Evolutionary conservation across 2,797 vertebrate species (phyloP), one percentile per base, ranked within the genome.

Genomic region (Sebastes matsubarae): DNA sequence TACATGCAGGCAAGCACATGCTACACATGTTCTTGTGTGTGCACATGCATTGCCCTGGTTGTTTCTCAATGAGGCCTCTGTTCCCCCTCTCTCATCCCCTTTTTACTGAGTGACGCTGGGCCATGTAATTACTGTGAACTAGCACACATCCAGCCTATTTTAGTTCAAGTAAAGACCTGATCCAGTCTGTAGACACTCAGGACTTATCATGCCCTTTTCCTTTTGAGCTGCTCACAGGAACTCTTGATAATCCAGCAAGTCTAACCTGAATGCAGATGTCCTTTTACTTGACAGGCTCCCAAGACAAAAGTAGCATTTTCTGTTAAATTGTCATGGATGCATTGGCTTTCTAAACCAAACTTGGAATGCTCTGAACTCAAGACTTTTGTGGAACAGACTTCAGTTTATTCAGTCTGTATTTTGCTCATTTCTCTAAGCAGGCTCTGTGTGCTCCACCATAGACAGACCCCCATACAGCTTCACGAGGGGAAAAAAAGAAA

Each of bases 61-160:
- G 68, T 80, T 77, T 73, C 34, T 89, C 70, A 88, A 79, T 87
- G 57, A 80, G 25, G 63, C 74, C 72, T 87, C 68, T 91, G 87
- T 87, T 87, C 58, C 25, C 14, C 60, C n/a, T 22, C 18, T 67
- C 36, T 72, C 38, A 22, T 86, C 65, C 38, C 9, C 7, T 66
- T 79, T 79, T 66, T 65, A 8, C 69, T n/a, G 14, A 71, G 57
- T 76, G 63, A 73, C 5, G 7, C 74, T 66, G 3, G 52, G 59
- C 59, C 58, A 50, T 77, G 30, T 73, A 77, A 83, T 84, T 79
- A 42, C n/a, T 76, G 50, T 60, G 42, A 85, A 55, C 25, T 32
- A 78, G 61, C 64, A 46, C 18, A 76, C 55, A 77, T 54, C n/a
- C 42, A 69, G 25, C 34, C n/a, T 32, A 60, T 76, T 74, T 72